Base-by-base conservation (phyloP, 2,113 vertebrate species). In the Chunga burmeisteri region DNA sequence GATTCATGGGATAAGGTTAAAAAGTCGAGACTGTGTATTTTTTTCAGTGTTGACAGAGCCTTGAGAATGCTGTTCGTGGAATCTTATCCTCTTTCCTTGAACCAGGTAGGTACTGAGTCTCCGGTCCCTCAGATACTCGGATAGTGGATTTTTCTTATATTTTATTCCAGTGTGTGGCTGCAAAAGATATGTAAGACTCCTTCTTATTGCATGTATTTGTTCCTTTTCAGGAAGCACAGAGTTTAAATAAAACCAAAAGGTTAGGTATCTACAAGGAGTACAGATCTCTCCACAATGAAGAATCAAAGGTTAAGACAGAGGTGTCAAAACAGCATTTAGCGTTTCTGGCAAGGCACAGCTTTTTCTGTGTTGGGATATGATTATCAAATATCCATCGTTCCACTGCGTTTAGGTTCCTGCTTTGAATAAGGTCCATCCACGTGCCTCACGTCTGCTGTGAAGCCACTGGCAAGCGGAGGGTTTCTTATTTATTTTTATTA, bases 1-100 rank as follows among this genome's bases (percentile, higher is more conserved):
- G 83, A 85, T 93, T 94, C 73, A 75, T 80, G 58, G 86, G 49
- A 92, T 61, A 73, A 94, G 90, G 90, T 90, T 73, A 90, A 82
- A 90, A 95, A 94, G 75, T 93, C 93, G 90, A 66, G 79, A 63
- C 23, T 73, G 4, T 47, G 2, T 52, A 7, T 86, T 74, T 86
- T 90, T 96, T 36, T 81, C 53, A 71, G 38, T 29, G 38, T 74
- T 83, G 55, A 32, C 50, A 90, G 55, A 74, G 46, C 44, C 63
- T n/a, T 66, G 26, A 68, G 70, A 78, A 72, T 58, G 36, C 53
- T 80, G 46, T 53, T 72, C 3, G 1, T 61, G 53, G 56, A 81
- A 72, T 58, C 0, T 0, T 40, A 65, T 66, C 30, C 20, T 49
- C 61, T 94, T 88, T 81, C 50, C 42, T 65, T n/a, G 26, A 90